Evolutionary conservation across 2,888 invertebrate species (phyloP).

Genomic region (Julus scandinavius): DNA sequence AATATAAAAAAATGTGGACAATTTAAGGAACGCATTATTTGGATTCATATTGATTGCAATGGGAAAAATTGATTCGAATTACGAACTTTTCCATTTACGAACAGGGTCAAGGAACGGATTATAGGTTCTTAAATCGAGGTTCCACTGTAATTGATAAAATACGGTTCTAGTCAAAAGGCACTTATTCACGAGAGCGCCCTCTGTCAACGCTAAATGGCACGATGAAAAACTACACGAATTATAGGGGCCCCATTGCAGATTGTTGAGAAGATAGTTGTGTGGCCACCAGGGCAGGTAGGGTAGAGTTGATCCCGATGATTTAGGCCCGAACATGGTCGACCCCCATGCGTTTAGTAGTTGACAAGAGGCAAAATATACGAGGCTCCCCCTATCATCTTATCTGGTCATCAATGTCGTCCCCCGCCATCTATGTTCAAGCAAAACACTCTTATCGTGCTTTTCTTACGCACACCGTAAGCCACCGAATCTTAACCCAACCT

Average conservation of each 20-base stretch:
- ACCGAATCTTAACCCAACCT: constrained; percentile 29
- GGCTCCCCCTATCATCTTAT: constrained; percentile 44
- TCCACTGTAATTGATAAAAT: no score
- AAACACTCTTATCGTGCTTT: not conserved
- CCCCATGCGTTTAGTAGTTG: constrained; percentile 47
- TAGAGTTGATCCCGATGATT: constrained; percentile 35
- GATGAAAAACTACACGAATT: not conserved
- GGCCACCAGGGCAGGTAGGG: constrained; percentile 39
- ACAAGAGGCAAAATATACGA: constrained; percentile 47
- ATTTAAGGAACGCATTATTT: no score
- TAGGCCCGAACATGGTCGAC: constrained; percentile 17
- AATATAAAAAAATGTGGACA: no score
- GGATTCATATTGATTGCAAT: no score
- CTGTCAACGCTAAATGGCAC: not conserved
- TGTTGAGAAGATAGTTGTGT: not conserved
- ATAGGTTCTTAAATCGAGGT: no score
- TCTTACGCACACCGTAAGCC: not conserved
- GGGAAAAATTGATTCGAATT: no score
- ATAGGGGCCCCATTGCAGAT: not conserved
- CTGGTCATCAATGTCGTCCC: constrained; percentile 48
- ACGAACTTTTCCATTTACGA: no score
- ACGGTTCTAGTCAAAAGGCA: no score
- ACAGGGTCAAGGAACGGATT: no score
- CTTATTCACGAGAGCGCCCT: not conserved
- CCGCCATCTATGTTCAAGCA: constrained; percentile 43